Evolutionary conservation across 2,113 vertebrate species (phyloP), one percentile per base, ranked within the genome.

Genomic region (Pongo pygmaeus): DNA sequence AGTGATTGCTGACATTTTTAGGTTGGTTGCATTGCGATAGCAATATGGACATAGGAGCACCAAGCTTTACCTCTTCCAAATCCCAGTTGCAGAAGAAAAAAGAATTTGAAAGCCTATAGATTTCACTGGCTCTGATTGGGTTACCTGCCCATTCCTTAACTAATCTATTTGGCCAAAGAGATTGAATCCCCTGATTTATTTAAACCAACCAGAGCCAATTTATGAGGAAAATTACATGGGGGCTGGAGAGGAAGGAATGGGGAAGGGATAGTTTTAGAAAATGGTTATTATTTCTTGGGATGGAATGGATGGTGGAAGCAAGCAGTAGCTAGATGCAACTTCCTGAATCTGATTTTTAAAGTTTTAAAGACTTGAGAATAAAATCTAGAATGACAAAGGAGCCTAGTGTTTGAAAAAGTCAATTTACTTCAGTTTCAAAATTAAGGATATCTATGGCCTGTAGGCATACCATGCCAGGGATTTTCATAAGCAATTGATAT

Each of bases 371-470:
- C 72, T 84, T 75, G 10, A 79, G 32, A 67, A 80, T 84, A 64
- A 95, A 57, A 94, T 57, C 8, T n/a, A 67, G 57, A 50, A 35
- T 40, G 40, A 84, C 3, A 89, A 59, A 67, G 12, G 48, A 93
- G 13, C 7, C 48, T 92, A 40, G 12, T 50, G 48, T 67, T 70
- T 67, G 23, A 74, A 96, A 64, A 91, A 77, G 69, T 72, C 12
- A 8, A 48, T 52, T 88, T 48, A 88, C 8, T 95, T 97, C 20
- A 67, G 2, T 91, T 77, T 93, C 14, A 84, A 91, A 93, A 84
- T 84, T 85, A n/a, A 64, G 48, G 5, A 17, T 90, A 91, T 84
- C 13, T 95, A 27, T 84, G 64, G 43, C 11, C 16, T 95, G 52
- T 57, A 91, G 20, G 18, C 16, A 57, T 52, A 35, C 25, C 40